Evolutionary conservation across 2,797 vertebrate genomes (phyloP), one percentile per base, ranked within the genome.

Genomic region (Lagodon rhomboides): DNA sequence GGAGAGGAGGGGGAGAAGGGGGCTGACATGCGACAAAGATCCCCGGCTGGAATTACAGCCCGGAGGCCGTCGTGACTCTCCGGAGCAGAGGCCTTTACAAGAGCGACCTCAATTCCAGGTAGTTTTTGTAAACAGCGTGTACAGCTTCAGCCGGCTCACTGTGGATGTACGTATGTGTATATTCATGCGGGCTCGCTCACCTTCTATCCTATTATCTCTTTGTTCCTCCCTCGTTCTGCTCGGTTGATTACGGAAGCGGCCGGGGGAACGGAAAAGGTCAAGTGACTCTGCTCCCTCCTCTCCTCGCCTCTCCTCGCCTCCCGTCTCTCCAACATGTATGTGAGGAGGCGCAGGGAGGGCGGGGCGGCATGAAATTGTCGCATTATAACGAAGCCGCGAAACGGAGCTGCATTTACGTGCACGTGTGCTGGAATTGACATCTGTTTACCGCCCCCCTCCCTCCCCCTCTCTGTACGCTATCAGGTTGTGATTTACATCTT

Each of bases 221-320:
- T 77, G 55, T 59, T 34, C 18, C 38, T 38, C 38, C 47, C 15
- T 30, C 23, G 49, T 92, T 93, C 91, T 89, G 91, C 92, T 91
- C 84, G 82, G 88, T 75, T 91, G 90, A 87, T 88, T 89, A 79
- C 84, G 89, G 91, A 94, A 94, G 92, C 84, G 88, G 86, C 89
- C 86, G 41, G 87, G 87, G 88, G 91, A 93, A 88, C 88, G 38
- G 86, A 93, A 95, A 96, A 95, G 96, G 95, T 96, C 94, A 95
- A 94, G 90, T 93, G 90, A 74, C 82, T 90, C 44, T 3, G 47
- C 51, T 73, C 60, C 43, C 63, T 73, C 53, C n/a, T 22, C 27
- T 56, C 64, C 51, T 69, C 53, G 46, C 22, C 22, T n/a, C 54
- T 58, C 20, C 17, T 46, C 34, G 3, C 43, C 67, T 62, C 47